Conservation (phyloP, 2,113 vertebrate genomes). For the Willisornis vidua region DNA sequence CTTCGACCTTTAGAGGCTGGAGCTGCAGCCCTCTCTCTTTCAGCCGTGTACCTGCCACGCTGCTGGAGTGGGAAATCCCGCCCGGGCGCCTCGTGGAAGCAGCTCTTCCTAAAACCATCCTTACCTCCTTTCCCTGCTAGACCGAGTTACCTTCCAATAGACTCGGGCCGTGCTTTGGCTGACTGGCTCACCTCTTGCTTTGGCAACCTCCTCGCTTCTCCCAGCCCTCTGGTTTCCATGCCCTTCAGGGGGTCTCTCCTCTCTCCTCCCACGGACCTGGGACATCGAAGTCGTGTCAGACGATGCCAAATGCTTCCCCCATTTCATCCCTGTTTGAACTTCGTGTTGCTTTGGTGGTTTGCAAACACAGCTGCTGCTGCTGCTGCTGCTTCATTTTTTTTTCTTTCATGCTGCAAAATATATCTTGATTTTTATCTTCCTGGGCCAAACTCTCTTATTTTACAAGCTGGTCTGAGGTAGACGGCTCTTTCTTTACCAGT, state of each 20-base stretch:
- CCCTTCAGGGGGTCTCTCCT: slow-evolving; percentile 13
- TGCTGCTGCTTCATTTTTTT: background rate
- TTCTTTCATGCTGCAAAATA: slow-evolving; percentile 55
- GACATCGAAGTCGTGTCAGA: slow-evolving; percentile 38
- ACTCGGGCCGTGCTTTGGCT: slow-evolving; percentile 51
- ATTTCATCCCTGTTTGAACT: slow-evolving; percentile 51
- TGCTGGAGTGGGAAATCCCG: slow-evolving; percentile 63
- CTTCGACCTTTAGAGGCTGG: slow-evolving; percentile 64
- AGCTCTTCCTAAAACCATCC: slow-evolving; percentile 62
- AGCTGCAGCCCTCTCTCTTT: slow-evolving; percentile 64
- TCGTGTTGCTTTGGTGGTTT: slow-evolving; percentile 57
- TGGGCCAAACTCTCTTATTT: slow-evolving; percentile 60
- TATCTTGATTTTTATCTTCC: slow-evolving; percentile 59
- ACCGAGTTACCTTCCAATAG: slow-evolving; percentile 52
- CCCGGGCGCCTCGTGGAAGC: slow-evolving; percentile 56
- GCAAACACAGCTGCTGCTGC: slow-evolving; percentile 41
- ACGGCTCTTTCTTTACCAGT: background rate
- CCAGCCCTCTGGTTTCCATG: slow-evolving; percentile 61
- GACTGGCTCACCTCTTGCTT: slow-evolving; percentile 52
- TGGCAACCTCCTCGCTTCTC: slow-evolving; percentile 67
- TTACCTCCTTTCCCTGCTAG: slow-evolving; percentile 60
- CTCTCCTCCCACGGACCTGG: slow-evolving; percentile 11
- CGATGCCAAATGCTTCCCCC: slow-evolving; percentile 43
- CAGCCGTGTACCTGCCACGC: slow-evolving; percentile 50
- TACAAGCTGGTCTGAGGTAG: slow-evolving; percentile 40